Conservation (phyloP, 2,113 vertebrate species). For the Martes martes region DNA sequence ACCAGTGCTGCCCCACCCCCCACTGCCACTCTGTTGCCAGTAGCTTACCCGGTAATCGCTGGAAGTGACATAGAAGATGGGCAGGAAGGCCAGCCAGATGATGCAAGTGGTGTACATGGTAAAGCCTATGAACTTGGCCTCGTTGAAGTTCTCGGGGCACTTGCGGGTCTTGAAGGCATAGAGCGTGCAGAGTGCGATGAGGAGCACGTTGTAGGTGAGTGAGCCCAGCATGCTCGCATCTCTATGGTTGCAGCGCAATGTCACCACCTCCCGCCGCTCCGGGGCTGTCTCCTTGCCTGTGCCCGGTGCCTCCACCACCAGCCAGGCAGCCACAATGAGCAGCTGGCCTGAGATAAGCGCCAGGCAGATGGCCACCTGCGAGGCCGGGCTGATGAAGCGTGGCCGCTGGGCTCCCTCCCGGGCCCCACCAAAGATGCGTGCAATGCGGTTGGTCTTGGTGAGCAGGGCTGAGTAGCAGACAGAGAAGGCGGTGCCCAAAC, state of each 20-base stretch:
- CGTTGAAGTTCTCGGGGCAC: conserved; percentile 99
- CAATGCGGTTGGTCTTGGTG: conserved; percentile 98
- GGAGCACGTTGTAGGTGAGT: conserved; percentile 95
- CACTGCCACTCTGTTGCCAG: background rate
- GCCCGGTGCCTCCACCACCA: conserved; percentile 93
- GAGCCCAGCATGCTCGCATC: conserved; percentile 98
- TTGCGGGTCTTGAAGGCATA: conserved; percentile 99
- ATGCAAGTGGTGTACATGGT: conserved; percentile 99
- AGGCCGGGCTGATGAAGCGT: conserved; percentile 95
- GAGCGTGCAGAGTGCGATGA: conserved; percentile 97
- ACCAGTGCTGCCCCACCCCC: background rate
- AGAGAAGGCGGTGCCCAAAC: conserved; percentile 94
- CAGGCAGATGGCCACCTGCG: conserved; percentile 96
- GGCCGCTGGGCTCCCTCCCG: conserved; percentile 95
- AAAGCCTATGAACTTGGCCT: conserved; percentile 99
- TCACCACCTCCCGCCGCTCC: conserved; percentile 94
- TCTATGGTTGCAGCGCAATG: conserved; percentile 94
- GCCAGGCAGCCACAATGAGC: conserved; percentile 94
- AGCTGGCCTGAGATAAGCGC: conserved; percentile 97
- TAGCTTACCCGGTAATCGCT: conserved; percentile 96
- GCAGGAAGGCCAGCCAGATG: conserved; percentile 99
- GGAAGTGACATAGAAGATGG: conserved; percentile 99
- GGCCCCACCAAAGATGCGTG: conserved; percentile 95
- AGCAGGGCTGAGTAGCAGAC: conserved; percentile 97
- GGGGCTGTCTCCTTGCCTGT: conserved; percentile 94